These are phyloP conservation scores for Gastrophysa polygoni DNA, from an alignment of 2,888 invertebrate genomes.

Conservation along the genomic window DNA sequence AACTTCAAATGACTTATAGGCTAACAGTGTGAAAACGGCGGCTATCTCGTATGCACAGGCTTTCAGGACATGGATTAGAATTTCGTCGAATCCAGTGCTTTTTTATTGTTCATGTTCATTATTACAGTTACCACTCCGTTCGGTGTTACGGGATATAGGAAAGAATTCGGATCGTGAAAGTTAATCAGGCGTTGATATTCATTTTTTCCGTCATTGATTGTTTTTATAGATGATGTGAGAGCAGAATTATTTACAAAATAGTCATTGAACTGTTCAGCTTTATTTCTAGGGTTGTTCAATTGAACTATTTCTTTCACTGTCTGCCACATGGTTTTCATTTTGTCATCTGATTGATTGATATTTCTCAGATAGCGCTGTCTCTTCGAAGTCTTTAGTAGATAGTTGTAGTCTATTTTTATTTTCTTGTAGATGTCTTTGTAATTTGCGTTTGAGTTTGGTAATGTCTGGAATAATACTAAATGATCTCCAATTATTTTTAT, in stretches of 20 bases:
- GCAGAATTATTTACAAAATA: constrained; percentile 1
- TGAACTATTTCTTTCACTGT: constrained; percentile 7
- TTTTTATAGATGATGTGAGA: not conserved
- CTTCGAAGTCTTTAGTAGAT: not conserved
- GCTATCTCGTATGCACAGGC: constrained; percentile 1
- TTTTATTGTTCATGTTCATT: constrained; percentile 9
- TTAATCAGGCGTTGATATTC: not conserved
- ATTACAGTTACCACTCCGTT: not conserved
- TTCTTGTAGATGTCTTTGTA: not conserved
- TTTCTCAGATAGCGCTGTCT: constrained; percentile 1
- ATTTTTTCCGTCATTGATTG: not conserved
- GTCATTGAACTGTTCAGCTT: constrained; percentile 4
- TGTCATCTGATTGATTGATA: constrained; percentile 2
- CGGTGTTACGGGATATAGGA: constrained; percentile 2
- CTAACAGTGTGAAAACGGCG: not conserved
- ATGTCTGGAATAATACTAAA: constrained; percentile 7
- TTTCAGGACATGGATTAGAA: not conserved
- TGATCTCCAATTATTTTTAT: constrained; percentile 1
- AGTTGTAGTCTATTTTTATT: not conserved
- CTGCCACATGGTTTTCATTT: constrained; percentile 7
- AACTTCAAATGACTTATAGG: not conserved
- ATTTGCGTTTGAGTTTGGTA: not conserved
- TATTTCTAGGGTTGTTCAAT: not conserved
- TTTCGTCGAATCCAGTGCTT: constrained; percentile 5
- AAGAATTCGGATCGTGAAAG: not conserved